Evolutionary conservation across 2,113 vertebrate species (phyloP).

Genomic region (Melanotaenia duboulayi): DNA sequence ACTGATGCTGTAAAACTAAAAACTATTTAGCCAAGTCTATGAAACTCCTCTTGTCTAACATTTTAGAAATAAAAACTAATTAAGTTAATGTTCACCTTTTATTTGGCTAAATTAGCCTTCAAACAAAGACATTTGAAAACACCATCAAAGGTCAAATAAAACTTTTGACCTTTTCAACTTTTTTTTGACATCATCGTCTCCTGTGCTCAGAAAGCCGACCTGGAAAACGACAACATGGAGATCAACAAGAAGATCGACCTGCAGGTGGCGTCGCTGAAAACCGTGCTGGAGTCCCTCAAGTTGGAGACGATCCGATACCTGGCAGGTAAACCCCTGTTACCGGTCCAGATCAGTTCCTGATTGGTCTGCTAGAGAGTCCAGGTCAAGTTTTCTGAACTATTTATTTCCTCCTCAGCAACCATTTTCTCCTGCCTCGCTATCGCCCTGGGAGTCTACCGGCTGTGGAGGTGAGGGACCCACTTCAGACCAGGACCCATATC

Average conservation of each 20-base stretch:
- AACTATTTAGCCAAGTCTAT: too few relatives aligned
- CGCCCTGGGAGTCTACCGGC: constrained; percentile 90
- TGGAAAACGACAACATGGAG: constrained; percentile 89
- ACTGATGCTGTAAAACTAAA: too few relatives aligned
- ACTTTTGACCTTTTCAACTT: too few relatives aligned
- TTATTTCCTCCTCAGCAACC: constrained; percentile 79
- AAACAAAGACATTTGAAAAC: too few relatives aligned
- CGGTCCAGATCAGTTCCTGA: background rate
- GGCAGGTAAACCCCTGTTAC: constrained; percentile 46
- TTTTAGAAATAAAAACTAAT: too few relatives aligned
- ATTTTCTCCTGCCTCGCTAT: constrained; percentile 93
- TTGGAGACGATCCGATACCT: constrained; percentile 89
- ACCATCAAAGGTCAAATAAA: too few relatives aligned
- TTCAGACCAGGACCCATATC: background rate
- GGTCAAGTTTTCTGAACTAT: too few relatives aligned
- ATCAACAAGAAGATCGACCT: constrained; percentile 94
- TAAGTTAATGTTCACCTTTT: too few relatives aligned
- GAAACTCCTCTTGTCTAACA: too few relatives aligned
- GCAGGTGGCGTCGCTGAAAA: constrained; percentile 95
- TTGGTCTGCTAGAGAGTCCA: too few relatives aligned
- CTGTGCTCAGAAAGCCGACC: constrained; percentile 85
- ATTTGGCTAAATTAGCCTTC: too few relatives aligned
- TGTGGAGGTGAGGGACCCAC: constrained; percentile 86
- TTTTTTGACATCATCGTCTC: constrained; percentile 6
- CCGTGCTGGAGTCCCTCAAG: constrained; percentile 94